A percentile compares a stretch with the other conserved stretches of the same genome.
Conservation (phyloP, 1,140 invertebrate species). For the Archivesica marissinica region DNA sequence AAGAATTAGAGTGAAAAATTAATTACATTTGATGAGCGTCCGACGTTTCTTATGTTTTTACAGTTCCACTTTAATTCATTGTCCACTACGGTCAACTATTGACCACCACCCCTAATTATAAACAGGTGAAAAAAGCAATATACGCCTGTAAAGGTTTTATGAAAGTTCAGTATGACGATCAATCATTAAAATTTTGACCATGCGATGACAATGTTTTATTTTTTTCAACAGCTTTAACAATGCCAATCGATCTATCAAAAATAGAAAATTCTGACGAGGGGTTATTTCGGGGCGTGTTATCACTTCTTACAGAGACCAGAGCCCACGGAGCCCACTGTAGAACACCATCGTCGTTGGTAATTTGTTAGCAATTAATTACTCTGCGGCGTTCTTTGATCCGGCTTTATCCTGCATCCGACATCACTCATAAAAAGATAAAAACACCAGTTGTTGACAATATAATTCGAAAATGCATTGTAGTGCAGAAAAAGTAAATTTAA, state of each 20-base stretch:
- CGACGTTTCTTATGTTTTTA: slow-evolving; percentile 56
- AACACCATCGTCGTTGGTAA: slow-evolving; percentile 9
- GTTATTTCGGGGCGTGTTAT: slow-evolving; percentile 44
- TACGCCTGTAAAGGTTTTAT: slow-evolving; percentile 39
- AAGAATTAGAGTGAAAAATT: slow-evolving; percentile 64
- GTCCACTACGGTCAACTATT: slow-evolving; percentile 45
- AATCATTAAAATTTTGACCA: slow-evolving; percentile 51
- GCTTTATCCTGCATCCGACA: slow-evolving; percentile 15
- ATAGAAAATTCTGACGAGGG: slow-evolving; percentile 8
- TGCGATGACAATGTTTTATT: slow-evolving; percentile 52
- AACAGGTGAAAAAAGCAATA: slow-evolving; percentile 62
- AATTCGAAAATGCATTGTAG: neutral
- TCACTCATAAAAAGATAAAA: slow-evolving; percentile 39
- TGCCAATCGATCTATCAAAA: slow-evolving; percentile 37
- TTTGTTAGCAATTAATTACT: slow-evolving; percentile 49
- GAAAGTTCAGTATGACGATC: slow-evolving; percentile 60
- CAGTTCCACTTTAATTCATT: slow-evolving; percentile 43
- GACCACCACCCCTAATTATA: slow-evolving; percentile 62
- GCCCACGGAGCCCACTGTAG: neutral
- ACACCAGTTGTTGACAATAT: slow-evolving; percentile 12
- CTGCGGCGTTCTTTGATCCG: slow-evolving; percentile 31
- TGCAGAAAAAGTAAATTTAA: neutral
- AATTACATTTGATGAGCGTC: slow-evolving; percentile 51
- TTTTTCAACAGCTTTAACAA: slow-evolving; percentile 50
- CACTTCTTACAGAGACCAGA: neutral